phyloP scores from a whole-genome alignment of 1,140 invertebrate genomes.

The Drosophila subobscura region DNA sequence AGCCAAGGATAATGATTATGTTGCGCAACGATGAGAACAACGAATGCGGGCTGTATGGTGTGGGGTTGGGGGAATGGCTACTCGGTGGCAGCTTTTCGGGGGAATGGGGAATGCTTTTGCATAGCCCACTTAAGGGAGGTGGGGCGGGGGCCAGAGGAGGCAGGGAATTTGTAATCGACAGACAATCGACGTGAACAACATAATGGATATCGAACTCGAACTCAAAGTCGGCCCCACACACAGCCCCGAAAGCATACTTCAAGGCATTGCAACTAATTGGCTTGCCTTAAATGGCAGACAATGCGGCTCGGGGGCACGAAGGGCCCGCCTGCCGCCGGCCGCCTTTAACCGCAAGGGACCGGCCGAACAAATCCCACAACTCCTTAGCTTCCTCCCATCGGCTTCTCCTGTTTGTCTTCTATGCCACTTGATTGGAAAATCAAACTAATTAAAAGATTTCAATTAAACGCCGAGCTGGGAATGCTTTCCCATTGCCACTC shows the following conservation, averaged over 20 bases:
- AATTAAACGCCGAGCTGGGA: constrained; percentile 74
- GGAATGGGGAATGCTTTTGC: constrained; percentile 30
- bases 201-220: constrained; percentile 67
- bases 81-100: neutral
- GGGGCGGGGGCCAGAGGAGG: neutral
- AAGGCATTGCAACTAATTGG: constrained; percentile 78
- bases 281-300: constrained; percentile 68
- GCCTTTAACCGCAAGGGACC: constrained; percentile 14
- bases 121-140: constrained; percentile 20
- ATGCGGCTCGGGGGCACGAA: constrained; percentile 3
- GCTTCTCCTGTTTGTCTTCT: constrained; percentile 46
- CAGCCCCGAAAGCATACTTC: constrained; percentile 56
- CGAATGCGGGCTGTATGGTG: too few relatives aligned
- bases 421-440: constrained; percentile 80
- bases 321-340: constrained; percentile 7
- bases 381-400: too few relatives aligned
- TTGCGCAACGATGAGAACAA: constrained; percentile 61
- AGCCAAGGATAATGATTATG: constrained; percentile 82
- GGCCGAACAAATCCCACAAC: constrained; percentile 1
- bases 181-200: constrained; percentile 76
- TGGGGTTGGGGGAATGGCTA: too few relatives aligned
- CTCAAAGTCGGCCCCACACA: constrained; percentile 22
- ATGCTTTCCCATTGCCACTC: constrained; percentile 12
- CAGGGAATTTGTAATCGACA: constrained; percentile 70
- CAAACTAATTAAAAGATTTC: constrained; percentile 83